Conservation (phyloP, 37 sponge, comb jelly and placozoan species). For the Tethya wilhelma region DNA sequence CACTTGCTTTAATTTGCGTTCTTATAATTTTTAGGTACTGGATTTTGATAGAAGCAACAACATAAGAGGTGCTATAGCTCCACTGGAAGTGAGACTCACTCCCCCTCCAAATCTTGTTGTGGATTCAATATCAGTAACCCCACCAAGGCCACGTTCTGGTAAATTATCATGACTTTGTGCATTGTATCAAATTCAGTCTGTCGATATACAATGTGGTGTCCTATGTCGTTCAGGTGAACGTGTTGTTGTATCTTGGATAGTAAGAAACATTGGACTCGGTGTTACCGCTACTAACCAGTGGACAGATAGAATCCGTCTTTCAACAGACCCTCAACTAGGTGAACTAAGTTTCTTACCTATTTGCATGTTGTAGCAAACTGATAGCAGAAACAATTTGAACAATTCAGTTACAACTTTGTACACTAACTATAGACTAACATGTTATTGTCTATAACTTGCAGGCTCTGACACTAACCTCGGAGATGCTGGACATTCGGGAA, state of each 20-base stretch:
- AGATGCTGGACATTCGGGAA: too few relatives aligned
- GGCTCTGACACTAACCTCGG: too few relatives aligned
- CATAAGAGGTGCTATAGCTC: not conserved
- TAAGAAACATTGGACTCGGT: constrained; percentile 19
- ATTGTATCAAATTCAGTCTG: too few relatives aligned
- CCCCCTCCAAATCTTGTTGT: constrained; percentile 36
- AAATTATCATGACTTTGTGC: too few relatives aligned
- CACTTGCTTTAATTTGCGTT: not conserved
- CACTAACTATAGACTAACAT: too few relatives aligned
- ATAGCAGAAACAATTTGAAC: too few relatives aligned
- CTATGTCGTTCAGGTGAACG: not conserved
- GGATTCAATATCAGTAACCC: not conserved
- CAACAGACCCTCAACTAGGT: constrained; percentile 18
- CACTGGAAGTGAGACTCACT: constrained; percentile 25
- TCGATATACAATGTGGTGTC: too few relatives aligned
- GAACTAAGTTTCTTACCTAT: too few relatives aligned
- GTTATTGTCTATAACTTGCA: too few relatives aligned
- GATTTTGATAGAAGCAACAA: constrained; percentile 36
- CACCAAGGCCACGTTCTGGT: constrained; percentile 26
- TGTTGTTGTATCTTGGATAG: constrained; percentile 14
- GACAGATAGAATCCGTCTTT: constrained; percentile 22
- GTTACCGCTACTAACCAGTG: constrained; percentile 10
- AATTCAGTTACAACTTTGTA: too few relatives aligned
- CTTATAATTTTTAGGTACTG: constrained; percentile 5
- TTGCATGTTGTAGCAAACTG: too few relatives aligned